Conservation (phyloP, 53 echinoderm and acorn worm genomes). For the Antedon mediterranea region DNA sequence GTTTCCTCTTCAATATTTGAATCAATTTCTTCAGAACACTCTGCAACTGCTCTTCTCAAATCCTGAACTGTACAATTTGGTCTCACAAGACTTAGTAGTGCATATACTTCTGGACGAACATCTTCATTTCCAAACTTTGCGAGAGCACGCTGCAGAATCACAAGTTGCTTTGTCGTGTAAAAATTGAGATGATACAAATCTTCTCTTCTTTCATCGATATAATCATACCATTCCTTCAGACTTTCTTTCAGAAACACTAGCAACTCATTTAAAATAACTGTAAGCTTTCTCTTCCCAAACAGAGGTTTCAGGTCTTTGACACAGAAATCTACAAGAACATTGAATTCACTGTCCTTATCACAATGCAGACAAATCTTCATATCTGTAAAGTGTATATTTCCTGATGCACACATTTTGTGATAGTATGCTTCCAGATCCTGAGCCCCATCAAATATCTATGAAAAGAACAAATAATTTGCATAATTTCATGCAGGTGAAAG, state of each 20-base stretch:
- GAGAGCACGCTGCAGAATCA: not conserved
- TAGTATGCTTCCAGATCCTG: slow-evolving; percentile 2
- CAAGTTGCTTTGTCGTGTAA: slow-evolving; percentile 18
- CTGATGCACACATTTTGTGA: slow-evolving; percentile 9
- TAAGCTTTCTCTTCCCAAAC: not conserved
- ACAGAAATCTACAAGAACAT: slow-evolving; percentile 13
- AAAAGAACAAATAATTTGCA: too few species aligned
- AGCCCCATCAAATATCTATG: slow-evolving; percentile 8
- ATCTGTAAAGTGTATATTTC: slow-evolving; percentile 13
- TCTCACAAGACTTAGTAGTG: slow-evolving; percentile 4
- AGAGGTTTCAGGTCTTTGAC: not conserved
- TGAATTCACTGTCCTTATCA: not conserved
- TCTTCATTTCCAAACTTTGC: not conserved
- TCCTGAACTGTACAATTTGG: slow-evolving; percentile 3
- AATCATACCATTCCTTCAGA: slow-evolving; percentile 6
- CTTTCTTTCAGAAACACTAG: slow-evolving; percentile 3
- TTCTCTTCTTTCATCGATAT: slow-evolving; percentile 8
- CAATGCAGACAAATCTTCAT: slow-evolving; percentile 1
- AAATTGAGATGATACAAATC: slow-evolving; percentile 7
- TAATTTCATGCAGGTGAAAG: too few species aligned
- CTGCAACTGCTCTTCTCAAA: slow-evolving; percentile 1
- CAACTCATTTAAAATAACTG: not conserved
- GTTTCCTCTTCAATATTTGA: not conserved
- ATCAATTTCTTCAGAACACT: not conserved
- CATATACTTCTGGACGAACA: slow-evolving; percentile 2